Conservation (phyloP, 2,888 invertebrate genomes). For the Onthophagus sagittarius region DNA sequence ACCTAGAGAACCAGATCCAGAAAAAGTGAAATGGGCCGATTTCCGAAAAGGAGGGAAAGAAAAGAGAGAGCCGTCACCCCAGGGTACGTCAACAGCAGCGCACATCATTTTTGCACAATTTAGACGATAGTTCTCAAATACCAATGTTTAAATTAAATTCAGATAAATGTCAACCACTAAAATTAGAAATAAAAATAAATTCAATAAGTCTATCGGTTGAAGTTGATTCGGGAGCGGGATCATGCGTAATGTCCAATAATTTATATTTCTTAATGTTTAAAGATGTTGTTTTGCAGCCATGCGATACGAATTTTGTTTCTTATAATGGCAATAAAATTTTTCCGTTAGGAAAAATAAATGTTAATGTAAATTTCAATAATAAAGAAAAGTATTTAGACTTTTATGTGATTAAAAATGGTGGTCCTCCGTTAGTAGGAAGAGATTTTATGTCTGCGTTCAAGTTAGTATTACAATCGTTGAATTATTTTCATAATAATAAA, state of each 20-base stretch:
- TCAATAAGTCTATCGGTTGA: neutral
- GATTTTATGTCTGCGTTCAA: no score
- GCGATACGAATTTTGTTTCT: neutral
- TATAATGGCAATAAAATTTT: constrained; percentile 1
- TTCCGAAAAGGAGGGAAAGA: no score
- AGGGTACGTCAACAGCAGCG: no score
- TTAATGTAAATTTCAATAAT: constrained; percentile 1
- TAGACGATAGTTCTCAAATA: constrained; percentile 1
- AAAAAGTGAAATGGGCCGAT: neutral
- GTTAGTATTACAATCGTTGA: no score
- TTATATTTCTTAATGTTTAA: constrained; percentile 11
- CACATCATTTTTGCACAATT: neutral
- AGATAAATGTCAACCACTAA: no score
- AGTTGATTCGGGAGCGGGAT: constrained; percentile 14
- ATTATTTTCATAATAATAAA: no score
- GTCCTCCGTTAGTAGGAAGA: no score
- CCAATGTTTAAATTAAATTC: constrained; percentile 5
- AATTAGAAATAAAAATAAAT: no score
- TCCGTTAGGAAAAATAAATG: constrained; percentile 5
- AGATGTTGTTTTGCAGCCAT: neutral
- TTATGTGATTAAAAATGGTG: no score
- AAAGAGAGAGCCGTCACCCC: no score
- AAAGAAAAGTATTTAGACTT: neutral
- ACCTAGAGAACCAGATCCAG: neutral
- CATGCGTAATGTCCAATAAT: constrained; percentile 9